Evolutionary conservation across 2,888 invertebrate genomes (phyloP).

Genomic region (Ceraclea dissimilis): DNA sequence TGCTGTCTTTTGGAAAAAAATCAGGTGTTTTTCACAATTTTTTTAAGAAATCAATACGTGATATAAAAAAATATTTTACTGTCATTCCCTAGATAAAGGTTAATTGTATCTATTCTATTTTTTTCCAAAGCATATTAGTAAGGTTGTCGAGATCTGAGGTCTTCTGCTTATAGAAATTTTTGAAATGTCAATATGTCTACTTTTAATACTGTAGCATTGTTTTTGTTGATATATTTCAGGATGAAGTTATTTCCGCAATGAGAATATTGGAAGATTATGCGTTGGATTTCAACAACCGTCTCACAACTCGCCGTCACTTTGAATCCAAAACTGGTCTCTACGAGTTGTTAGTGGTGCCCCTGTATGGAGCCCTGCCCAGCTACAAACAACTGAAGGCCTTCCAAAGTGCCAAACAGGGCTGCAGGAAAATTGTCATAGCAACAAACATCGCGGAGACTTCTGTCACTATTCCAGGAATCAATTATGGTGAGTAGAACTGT

Average conservation of each 20-base stretch:
- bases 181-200: no score
- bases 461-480: conserved; percentile 88
- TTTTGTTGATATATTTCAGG: conserved; percentile 41
- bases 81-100: no score
- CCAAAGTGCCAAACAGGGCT: conserved; percentile 58
- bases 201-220: no score
- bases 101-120: no score
- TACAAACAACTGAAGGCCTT: conserved; percentile 78
- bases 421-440: conserved; percentile 84
- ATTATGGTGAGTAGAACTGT: conserved; percentile 68
- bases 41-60: no score
- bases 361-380: conserved; percentile 86
- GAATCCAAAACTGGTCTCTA: conserved; percentile 24
- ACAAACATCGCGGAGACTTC: conserved; percentile 98
- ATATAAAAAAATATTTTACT: no score
- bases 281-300: conserved; percentile 37
- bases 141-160: no score
- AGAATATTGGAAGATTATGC: conserved; percentile 57
- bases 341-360: conserved; percentile 65
- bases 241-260: conserved; percentile 80
- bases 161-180: no score
- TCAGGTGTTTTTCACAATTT: no score
- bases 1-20: no score
- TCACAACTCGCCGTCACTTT: conserved; percentile 2
- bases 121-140: no score